These are phyloP conservation scores for Ceuthmochares aereus DNA, from an alignment of 2,113 vertebrate genomes.

Conservation along the genomic window DNA sequence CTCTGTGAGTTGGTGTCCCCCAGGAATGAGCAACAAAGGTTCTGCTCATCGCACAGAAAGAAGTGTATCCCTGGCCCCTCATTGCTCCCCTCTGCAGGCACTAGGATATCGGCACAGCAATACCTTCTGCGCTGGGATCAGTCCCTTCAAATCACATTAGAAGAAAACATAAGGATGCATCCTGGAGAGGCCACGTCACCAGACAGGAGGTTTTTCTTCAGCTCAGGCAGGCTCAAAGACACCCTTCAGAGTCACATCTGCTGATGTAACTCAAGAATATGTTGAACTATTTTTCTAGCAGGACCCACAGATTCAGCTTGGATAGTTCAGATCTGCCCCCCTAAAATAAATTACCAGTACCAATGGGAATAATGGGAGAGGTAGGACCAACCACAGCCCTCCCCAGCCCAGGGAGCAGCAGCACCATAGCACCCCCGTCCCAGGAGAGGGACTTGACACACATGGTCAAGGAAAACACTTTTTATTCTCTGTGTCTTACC, in stretches of 20 bases:
- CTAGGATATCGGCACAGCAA: not conserved
- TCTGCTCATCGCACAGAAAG: not conserved
- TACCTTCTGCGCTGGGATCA: not conserved
- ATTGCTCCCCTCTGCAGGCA: not conserved
- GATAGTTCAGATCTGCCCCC: not conserved
- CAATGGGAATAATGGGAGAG: not conserved
- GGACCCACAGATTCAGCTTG: not conserved
- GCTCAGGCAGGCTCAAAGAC: not conserved
- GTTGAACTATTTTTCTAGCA: not conserved
- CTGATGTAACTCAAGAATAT: fast-evolving
- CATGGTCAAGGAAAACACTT: not conserved
- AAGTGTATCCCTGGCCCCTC: fast-evolving
- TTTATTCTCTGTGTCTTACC: not conserved
- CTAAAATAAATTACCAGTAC: not conserved
- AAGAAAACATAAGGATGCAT: not conserved
- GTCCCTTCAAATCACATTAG: not conserved
- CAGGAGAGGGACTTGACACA: not conserved
- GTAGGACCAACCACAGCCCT: not conserved
- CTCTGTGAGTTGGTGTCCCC: not conserved
- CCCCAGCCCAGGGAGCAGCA: not conserved
- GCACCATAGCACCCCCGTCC: not conserved
- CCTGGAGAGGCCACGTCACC: not conserved
- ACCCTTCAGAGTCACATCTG: not conserved
- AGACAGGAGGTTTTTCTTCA: not conserved
- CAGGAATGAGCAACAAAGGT: fast-evolving